These are phyloP conservation scores for Spinus olivaceus DNA, from an alignment of 2,797 vertebrate species.

Conservation along the genomic window DNA sequence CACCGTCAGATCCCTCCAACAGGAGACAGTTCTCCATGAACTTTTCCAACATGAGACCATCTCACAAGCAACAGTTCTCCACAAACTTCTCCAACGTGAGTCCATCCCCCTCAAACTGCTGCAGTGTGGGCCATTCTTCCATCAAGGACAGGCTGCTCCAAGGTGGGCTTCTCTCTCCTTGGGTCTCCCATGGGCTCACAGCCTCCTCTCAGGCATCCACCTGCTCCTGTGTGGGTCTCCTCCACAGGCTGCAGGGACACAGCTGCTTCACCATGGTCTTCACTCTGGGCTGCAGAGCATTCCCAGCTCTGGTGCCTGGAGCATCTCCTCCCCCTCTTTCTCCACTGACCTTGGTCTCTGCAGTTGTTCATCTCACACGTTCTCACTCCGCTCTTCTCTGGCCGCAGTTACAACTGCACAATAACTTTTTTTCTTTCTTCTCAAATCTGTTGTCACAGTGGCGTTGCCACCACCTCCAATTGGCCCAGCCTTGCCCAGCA, in stretches of 20 bases:
- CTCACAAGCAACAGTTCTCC: neutral
- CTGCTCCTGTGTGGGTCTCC: rapidly evolving
- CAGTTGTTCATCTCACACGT: neutral
- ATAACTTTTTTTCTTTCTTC: neutral
- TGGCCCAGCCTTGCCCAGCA: neutral
- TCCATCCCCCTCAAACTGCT: neutral
- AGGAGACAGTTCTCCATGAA: neutral
- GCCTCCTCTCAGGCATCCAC: neutral
- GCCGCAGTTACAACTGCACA: neutral
- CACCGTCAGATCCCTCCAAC: rapidly evolving
- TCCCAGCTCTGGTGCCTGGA: neutral
- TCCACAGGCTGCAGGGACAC: neutral
- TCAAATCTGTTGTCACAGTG: neutral
- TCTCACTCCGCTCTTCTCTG: neutral
- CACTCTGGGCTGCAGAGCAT: neutral
- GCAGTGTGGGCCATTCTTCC: neutral
- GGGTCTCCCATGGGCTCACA: neutral
- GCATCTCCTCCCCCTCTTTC: neutral
- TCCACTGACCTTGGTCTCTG: neutral
- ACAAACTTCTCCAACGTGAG: neutral
- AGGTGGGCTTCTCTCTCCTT: neutral
- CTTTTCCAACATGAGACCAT: neutral
- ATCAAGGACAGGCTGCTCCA: neutral
- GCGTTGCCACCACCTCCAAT: neutral
- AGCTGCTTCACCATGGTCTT: neutral